Evolutionary conservation across 2,113 vertebrate genomes (phyloP).

Genomic region (Struthio camelus): DNA sequence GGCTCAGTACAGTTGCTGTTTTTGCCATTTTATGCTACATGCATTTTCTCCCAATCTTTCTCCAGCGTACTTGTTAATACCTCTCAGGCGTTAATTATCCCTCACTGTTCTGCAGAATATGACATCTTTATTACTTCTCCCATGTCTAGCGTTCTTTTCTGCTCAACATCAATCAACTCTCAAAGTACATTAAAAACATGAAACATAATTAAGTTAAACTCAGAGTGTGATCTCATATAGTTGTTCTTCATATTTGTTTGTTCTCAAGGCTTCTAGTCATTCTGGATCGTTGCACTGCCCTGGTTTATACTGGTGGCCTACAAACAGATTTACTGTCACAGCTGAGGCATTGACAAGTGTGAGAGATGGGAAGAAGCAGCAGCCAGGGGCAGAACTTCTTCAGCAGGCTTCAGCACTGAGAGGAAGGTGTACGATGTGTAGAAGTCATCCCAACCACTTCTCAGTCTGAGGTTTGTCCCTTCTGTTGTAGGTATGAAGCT

Average conservation of each 20-base stretch:
- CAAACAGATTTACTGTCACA: background rate
- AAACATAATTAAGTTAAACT: background rate
- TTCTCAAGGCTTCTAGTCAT: background rate
- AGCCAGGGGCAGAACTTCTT: background rate
- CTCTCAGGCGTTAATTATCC: background rate
- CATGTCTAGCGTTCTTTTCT: background rate
- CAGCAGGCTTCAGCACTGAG: background rate
- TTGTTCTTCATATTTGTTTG: background rate
- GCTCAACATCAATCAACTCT: background rate
- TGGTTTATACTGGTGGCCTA: background rate
- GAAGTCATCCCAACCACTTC: background rate
- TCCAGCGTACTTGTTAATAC: accelerated
- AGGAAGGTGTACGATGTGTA: accelerated
- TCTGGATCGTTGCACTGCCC: background rate
- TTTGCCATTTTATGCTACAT: background rate
- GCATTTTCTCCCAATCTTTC: background rate
- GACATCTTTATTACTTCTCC: background rate
- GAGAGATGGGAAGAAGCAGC: background rate
- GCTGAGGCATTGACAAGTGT: background rate
- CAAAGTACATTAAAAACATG: background rate
- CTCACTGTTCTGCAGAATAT: background rate
- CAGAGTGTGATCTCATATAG: background rate
- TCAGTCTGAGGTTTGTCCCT: background rate
- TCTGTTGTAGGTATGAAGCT: background rate
- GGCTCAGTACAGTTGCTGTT: accelerated